These are phyloP conservation scores for Brachionus koreanus DNA, from an alignment of 1,140 invertebrate genomes.

Conservation along the genomic window DNA sequence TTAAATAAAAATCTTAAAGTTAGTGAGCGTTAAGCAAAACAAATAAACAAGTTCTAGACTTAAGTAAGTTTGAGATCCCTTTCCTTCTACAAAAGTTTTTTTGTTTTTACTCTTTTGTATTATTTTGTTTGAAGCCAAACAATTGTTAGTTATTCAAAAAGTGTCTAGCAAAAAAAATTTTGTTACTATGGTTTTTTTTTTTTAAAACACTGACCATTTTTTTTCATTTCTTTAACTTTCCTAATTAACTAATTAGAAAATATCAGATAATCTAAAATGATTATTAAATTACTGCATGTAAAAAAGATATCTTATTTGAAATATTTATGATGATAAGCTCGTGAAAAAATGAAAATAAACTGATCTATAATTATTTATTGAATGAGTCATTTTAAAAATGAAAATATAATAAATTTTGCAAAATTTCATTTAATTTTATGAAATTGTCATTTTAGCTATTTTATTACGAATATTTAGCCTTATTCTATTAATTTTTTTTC, in stretches of 20 bases:
- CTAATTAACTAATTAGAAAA: neutral
- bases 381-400: too few species aligned
- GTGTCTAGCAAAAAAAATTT: neutral
- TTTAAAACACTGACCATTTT: neutral
- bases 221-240: neutral
- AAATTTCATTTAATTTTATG: too few species aligned
- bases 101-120: neutral
- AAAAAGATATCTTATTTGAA: too few species aligned
- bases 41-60: neutral
- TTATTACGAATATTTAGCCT: too few species aligned
- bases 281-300: too few species aligned
- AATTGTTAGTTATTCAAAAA: neutral
- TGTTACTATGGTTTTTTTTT: neutral
- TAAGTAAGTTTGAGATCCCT: neutral
- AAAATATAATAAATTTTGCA: too few species aligned
- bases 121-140: neutral
- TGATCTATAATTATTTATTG: too few species aligned
- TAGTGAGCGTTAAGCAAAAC: neutral
- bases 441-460: too few species aligned
- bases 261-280: neutral
- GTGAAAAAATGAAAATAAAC: too few species aligned
- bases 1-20: neutral
- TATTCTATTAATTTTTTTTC: too few species aligned
- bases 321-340: too few species aligned
- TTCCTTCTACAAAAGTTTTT: neutral